phyloP scores from a whole-genome alignment of 2,797 vertebrate species.

The Tiaroga cobitis region DNA sequence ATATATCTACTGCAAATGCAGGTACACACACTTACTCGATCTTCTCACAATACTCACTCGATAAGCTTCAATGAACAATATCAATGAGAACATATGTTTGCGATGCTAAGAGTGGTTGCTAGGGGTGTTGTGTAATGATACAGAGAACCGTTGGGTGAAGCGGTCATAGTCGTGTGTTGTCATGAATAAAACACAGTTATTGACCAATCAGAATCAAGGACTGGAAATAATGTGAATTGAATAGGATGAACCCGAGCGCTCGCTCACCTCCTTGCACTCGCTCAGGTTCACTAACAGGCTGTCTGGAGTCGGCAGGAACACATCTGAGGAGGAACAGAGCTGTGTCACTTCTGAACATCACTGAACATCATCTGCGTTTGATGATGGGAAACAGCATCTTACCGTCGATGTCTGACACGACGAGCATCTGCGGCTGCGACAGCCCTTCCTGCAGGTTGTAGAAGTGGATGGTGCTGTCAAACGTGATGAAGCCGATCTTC shows the following conservation, averaged over 20 bases:
- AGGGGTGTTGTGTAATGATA: too few relatives aligned
- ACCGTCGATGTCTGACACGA: slow-evolving; percentile 97
- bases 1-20: too few relatives aligned
- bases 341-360: not conserved
- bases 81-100: too few relatives aligned
- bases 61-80: too few relatives aligned
- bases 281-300: slow-evolving; percentile 96
- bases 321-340: slow-evolving; percentile 78
- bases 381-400: slow-evolving; percentile 49
- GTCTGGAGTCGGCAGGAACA: slow-evolving; percentile 98
- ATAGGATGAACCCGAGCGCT: not conserved
- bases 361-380: accelerated
- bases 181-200: too few relatives aligned
- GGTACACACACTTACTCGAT: too few relatives aligned
- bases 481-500: slow-evolving; percentile 96
- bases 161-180: too few relatives aligned
- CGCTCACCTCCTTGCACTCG: slow-evolving; percentile 95
- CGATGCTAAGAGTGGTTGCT: too few relatives aligned
- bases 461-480: slow-evolving; percentile 98
- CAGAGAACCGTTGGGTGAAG: too few relatives aligned
- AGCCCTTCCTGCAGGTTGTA: slow-evolving; percentile 97
- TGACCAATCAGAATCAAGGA: too few relatives aligned
- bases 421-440: slow-evolving; percentile 97
- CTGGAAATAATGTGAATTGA: too few relatives aligned
- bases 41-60: too few relatives aligned